These are phyloP conservation scores for Nemurella pictetii DNA, from an alignment of 2,888 invertebrate genomes.

Conservation along the genomic window DNA sequence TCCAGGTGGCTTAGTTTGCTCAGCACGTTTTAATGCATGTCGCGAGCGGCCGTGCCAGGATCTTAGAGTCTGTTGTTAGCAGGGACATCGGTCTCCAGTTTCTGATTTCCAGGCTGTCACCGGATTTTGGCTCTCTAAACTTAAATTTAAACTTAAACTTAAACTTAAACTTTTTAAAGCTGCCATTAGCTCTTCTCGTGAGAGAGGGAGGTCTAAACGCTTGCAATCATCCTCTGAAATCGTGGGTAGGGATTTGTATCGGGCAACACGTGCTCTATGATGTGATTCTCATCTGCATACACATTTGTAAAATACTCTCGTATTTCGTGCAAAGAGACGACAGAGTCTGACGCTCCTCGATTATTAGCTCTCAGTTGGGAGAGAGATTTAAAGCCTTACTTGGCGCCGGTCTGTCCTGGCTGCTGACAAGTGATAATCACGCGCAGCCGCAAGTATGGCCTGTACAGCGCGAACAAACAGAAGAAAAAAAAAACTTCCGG, in stretches of 20 bases:
- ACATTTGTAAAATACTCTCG: not conserved
- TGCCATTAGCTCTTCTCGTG: not conserved
- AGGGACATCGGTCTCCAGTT: conserved; percentile 32
- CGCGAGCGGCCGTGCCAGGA: conserved; percentile 18
- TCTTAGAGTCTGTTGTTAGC: conserved; percentile 30
- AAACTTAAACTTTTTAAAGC: too few relatives aligned
- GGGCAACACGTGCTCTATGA: not conserved
- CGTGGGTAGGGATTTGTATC: not conserved
- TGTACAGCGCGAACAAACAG: too few relatives aligned
- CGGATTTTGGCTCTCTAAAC: not conserved
- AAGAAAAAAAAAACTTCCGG: too few relatives aligned
- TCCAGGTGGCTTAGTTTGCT: conserved; percentile 13
- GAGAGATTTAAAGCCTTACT: not conserved
- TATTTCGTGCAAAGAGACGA: not conserved
- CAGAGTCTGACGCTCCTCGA: not conserved
- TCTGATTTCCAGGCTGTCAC: conserved; percentile 23
- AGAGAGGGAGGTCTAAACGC: not conserved
- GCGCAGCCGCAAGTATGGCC: not conserved
- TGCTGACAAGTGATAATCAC: not conserved
- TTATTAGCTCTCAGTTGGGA: not conserved
- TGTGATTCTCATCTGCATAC: not conserved
- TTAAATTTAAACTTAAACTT: not conserved
- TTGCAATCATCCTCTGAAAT: not conserved
- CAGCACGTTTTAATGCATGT: not conserved
- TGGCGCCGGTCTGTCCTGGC: not conserved